phyloP scores from a whole-genome alignment of 2,888 invertebrate species.

The Eulithis testata region DNA sequence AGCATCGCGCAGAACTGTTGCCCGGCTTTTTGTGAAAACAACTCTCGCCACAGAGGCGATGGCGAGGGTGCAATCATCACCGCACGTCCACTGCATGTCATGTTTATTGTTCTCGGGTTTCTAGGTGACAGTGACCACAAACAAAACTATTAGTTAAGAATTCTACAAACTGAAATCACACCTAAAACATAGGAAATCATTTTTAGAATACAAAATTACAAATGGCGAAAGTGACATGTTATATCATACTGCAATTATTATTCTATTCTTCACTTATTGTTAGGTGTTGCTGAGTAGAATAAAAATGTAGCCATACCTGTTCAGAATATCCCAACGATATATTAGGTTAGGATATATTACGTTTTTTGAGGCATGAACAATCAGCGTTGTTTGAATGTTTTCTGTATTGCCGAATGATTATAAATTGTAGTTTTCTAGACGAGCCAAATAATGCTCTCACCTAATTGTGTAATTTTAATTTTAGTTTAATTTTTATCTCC shows the following conservation, averaged over 20 bases:
- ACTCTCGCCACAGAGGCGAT: conserved; percentile 18
- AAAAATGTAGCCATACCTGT: background rate
- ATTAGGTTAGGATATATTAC: too few relatives aligned
- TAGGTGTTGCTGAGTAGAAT: conserved; percentile 6
- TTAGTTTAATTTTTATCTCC: too few relatives aligned
- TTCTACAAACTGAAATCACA: too few relatives aligned
- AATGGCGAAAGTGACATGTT: conserved; percentile 26
- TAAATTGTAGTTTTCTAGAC: too few relatives aligned
- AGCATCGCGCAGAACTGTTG: conserved; percentile 50
- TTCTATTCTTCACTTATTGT: conserved; percentile 6
- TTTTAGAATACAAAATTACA: conserved; percentile 1
- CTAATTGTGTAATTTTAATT: too few relatives aligned
- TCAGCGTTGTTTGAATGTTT: too few relatives aligned
- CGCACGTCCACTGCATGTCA: conserved; percentile 9
- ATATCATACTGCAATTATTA: conserved; percentile 23
- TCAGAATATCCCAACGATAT: background rate
- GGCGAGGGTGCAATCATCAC: conserved; percentile 12
- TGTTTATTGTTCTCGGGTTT: conserved; percentile 4
- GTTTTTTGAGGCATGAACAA: too few relatives aligned
- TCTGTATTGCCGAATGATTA: too few relatives aligned
- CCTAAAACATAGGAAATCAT: too few relatives aligned
- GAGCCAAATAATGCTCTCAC: too few relatives aligned
- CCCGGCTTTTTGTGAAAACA: conserved; percentile 60
- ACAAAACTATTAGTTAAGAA: too few relatives aligned
- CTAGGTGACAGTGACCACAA: too few relatives aligned